Evolutionary conservation across 92 coral and sea anemone species (phyloP).

Genomic region (Bergia sp.): DNA sequence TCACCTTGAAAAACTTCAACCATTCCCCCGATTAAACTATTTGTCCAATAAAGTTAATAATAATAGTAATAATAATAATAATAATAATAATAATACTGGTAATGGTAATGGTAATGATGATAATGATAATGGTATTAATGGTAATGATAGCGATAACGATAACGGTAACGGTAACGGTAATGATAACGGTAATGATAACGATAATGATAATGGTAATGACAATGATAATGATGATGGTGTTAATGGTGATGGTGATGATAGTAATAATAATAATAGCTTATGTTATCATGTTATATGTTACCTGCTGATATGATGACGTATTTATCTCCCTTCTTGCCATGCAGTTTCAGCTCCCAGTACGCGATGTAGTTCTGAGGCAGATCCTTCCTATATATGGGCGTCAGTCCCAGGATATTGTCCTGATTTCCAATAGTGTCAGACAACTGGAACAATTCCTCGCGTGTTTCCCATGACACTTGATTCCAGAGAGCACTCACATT

Average conservation of each 20-base stretch:
- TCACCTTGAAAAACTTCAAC: too few species aligned
- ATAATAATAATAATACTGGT: neutral
- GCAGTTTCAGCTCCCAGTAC: constrained; percentile 81
- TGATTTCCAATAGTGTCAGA: constrained; percentile 69
- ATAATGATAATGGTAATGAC: too few species aligned
- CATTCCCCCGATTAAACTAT: too few species aligned
- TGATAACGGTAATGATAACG: too few species aligned
- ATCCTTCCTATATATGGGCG: constrained; percentile 83
- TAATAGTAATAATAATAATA: neutral
- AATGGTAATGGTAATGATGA: too few species aligned
- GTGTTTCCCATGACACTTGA: constrained; percentile 78
- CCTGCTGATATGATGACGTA: constrained; percentile 89
- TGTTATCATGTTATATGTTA: neutral
- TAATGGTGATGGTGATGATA: too few species aligned
- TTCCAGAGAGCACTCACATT: constrained; percentile 63
- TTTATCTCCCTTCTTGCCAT: constrained; percentile 73
- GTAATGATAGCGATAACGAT: too few species aligned
- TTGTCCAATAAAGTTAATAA: too few species aligned
- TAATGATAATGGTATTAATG: too few species aligned
- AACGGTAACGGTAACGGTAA: too few species aligned
- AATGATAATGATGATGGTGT: too few species aligned
- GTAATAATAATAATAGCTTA: too few species aligned
- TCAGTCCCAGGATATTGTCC: constrained; percentile 67
- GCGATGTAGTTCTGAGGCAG: constrained; percentile 76
- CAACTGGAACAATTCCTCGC: constrained; percentile 76